Evolutionary conservation across 2,888 invertebrate species (phyloP).

Genomic region (Nomada ruficornis): DNA sequence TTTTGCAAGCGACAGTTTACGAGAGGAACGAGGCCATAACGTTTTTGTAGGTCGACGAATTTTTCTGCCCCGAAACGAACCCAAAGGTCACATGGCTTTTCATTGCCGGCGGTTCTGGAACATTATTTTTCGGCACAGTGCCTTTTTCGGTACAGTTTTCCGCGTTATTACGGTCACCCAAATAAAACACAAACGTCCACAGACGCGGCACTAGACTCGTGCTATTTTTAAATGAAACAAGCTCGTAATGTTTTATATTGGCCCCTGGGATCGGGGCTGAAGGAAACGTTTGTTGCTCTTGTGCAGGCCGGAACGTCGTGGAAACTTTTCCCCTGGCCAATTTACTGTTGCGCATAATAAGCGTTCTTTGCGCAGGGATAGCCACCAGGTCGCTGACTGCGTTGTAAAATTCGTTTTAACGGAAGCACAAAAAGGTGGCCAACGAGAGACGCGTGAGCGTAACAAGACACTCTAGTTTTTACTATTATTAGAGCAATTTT

Average conservation of each 20-base stretch:
- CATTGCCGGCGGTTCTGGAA: constrained; percentile 6
- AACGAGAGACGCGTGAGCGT: constrained; percentile 22
- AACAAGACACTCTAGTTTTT: constrained; percentile 78
- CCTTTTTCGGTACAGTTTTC: constrained; percentile 80
- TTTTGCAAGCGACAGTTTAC: constrained; percentile 72
- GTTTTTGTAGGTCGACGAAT: constrained; percentile 76
- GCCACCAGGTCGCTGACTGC: not conserved
- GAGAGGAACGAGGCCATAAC: constrained; percentile 71
- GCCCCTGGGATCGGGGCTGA: not conserved
- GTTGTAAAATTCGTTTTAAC: constrained; percentile 52
- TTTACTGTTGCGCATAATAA: not conserved
- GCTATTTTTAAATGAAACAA: constrained; percentile 79
- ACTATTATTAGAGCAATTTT: constrained; percentile 83
- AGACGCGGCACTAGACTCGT: constrained; percentile 56
- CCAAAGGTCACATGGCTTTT: not conserved
- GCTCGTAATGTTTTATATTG: constrained; percentile 77
- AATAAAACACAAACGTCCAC: constrained; percentile 74
- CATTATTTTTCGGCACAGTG: constrained; percentile 62
- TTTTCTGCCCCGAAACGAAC: constrained; percentile 57
- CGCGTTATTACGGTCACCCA: constrained; percentile 83
- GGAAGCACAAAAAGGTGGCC: constrained; percentile 58
- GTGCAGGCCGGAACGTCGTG: not conserved
- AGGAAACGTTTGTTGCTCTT: not conserved
- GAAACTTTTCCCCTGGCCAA: not conserved
- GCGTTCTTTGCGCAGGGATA: not conserved